These are phyloP conservation scores for Synchiropus splendidus DNA, from an alignment of 2,113 vertebrate genomes.

Conservation along the genomic window DNA sequence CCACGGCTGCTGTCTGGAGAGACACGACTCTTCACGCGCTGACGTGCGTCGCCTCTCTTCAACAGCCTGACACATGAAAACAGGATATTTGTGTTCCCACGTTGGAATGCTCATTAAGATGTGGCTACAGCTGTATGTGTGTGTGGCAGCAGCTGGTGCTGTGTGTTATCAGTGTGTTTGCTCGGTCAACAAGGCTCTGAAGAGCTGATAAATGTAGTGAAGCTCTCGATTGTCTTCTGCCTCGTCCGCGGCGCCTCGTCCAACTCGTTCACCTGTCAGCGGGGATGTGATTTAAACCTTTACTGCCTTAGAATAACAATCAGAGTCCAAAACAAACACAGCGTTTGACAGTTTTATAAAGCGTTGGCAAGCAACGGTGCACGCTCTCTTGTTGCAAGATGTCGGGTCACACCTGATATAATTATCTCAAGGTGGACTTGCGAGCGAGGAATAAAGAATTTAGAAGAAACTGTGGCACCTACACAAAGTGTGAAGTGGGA, in stretches of 20 bases:
- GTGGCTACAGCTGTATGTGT: conserved; percentile 33
- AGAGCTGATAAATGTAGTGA: conserved; percentile 21
- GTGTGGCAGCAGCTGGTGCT: conserved; percentile 19
- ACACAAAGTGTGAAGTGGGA: too few relatives aligned
- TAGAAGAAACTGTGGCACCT: too few relatives aligned
- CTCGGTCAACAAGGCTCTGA: conserved; percentile 29
- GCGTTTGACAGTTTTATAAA: background rate
- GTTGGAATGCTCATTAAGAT: conserved; percentile 45
- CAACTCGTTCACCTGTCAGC: background rate
- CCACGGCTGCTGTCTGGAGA: too few relatives aligned
- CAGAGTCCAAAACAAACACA: background rate
- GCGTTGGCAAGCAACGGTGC: too few relatives aligned
- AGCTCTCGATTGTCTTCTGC: background rate
- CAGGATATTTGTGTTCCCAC: conserved; percentile 42
- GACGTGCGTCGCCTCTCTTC: conserved; percentile 11
- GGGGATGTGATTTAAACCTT: too few relatives aligned
- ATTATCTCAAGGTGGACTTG: too few relatives aligned
- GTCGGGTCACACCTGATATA: too few relatives aligned
- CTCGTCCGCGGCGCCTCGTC: background rate
- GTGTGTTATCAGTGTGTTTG: conserved; percentile 39
- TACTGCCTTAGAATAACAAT: too few relatives aligned
- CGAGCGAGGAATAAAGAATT: too few relatives aligned
- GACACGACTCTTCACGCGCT: conserved; percentile 10
- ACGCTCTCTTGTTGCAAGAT: background rate
- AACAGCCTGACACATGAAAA: conserved; percentile 23